These are phyloP conservation scores for Zygogramma bicolorata DNA, from an alignment of 2,888 invertebrate genomes.

Conservation along the genomic window DNA sequence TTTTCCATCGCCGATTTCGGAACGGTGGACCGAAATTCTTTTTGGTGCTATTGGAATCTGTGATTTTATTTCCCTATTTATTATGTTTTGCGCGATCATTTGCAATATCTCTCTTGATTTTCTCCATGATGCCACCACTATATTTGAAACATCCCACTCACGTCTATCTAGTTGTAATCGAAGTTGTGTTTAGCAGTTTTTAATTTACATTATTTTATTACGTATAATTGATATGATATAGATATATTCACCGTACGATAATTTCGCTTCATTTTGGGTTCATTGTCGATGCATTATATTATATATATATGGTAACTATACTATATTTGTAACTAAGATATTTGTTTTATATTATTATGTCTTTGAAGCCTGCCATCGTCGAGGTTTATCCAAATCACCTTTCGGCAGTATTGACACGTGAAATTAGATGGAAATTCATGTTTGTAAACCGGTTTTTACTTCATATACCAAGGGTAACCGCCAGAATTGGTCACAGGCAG, in stretches of 20 bases:
- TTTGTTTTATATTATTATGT: neutral
- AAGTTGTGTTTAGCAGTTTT: slow-evolving; percentile 28
- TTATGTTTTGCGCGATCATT: slow-evolving; percentile 4
- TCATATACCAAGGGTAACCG: neutral
- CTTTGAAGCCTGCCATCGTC: neutral
- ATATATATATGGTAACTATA: neutral
- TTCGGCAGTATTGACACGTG: neutral
- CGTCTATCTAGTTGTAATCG: neutral
- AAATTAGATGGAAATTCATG: neutral
- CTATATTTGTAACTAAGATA: neutral
- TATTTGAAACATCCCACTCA: slow-evolving; percentile 52
- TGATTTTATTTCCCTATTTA: slow-evolving; percentile 58
- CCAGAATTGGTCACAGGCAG: neutral
- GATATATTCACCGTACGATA: neutral
- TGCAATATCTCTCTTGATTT: slow-evolving; percentile 26
- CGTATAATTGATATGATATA: neutral
- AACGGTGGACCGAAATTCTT: slow-evolving; percentile 63
- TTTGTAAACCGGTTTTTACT: neutral
- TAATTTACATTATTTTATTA: neutral
- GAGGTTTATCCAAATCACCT: neutral
- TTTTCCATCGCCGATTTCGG: neutral
- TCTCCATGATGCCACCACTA: slow-evolving; percentile 55
- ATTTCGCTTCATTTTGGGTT: slow-evolving; percentile 2
- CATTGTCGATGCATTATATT: neutral
- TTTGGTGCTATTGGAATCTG: slow-evolving; percentile 68